Conservation (phyloP, 2,113 vertebrate genomes). For the Chrysochloris asiatica region DNA sequence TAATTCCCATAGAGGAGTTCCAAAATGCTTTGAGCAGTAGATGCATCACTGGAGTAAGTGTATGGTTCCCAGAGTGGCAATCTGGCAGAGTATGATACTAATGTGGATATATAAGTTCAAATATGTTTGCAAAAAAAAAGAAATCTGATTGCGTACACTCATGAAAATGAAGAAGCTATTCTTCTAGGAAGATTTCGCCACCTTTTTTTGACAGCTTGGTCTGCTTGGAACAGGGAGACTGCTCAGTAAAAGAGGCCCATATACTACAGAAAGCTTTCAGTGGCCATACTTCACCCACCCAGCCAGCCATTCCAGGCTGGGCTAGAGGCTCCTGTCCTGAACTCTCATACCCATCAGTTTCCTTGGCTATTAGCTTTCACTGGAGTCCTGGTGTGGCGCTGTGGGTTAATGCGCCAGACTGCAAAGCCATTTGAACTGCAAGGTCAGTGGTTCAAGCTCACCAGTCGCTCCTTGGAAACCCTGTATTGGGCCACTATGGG, state of each 20-base stretch:
- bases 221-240: not conserved
- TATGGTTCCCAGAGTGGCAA: conserved; percentile 6
- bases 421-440: too few species aligned
- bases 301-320: not conserved
- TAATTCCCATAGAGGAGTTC: conserved; percentile 52
- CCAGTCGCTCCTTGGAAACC: too few species aligned
- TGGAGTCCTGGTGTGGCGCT: too few species aligned
- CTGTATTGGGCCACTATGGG: too few species aligned
- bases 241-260: not conserved
- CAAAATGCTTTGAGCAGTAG: not conserved
- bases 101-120: conserved; percentile 59
- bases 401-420: too few species aligned
- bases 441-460: too few species aligned
- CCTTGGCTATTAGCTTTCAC: too few species aligned
- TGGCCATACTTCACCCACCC: not conserved
- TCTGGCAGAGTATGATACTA: conserved; percentile 28
- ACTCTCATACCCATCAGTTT: not conserved
- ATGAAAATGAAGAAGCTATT: conserved; percentile 40
- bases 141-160: conserved; percentile 44
- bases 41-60: not conserved
- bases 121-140: conserved; percentile 41
- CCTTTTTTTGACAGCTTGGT: not conserved
- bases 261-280: not conserved
- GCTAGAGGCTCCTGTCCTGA: not conserved
- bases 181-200: conserved; percentile 15